These are phyloP conservation scores for Oreonectes daqikongensis DNA, from an alignment of 2,797 vertebrate species.

Conservation along the genomic window DNA sequence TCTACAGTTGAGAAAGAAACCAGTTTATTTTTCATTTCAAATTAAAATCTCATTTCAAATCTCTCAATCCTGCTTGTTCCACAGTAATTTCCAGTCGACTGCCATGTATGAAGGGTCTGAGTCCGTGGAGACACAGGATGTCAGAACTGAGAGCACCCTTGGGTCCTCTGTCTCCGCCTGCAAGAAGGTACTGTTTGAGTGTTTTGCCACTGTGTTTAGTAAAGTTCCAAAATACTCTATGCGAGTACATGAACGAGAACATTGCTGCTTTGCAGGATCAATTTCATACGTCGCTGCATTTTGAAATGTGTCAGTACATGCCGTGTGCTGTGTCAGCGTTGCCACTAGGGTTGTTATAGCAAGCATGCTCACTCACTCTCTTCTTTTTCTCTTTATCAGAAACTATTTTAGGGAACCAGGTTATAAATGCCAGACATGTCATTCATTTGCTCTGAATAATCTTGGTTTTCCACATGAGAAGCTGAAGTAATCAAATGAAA, in stretches of 20 bases:
- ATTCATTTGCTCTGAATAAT: neutral
- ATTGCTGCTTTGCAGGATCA: neutral
- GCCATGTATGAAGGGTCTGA: conserved; percentile 85
- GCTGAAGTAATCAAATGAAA: neutral
- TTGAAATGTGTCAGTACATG: neutral
- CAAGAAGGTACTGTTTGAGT: conserved; percentile 86
- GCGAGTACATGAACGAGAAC: neutral
- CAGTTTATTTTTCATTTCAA: neutral
- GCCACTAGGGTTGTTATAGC: neutral
- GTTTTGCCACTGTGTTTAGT: conserved; percentile 5
- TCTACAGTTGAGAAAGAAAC: neutral
- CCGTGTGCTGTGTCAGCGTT: neutral
- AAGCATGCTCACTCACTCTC: neutral
- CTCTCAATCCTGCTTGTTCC: conserved; percentile 44
- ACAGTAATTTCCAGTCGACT: conserved; percentile 84
- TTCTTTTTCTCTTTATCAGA: neutral
- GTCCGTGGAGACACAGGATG: conserved; percentile 69
- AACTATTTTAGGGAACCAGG: neutral
- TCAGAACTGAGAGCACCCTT: conserved; percentile 74
- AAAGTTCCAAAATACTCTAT: neutral
- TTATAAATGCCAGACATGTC: neutral
- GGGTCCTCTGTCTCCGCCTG: conserved; percentile 87
- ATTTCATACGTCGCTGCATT: neutral
- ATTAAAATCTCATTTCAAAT: neutral
- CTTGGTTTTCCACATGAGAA: neutral